Evolutionary conservation across 2,797 vertebrate genomes (phyloP).

Genomic region (Anniella stebbinsi): DNA sequence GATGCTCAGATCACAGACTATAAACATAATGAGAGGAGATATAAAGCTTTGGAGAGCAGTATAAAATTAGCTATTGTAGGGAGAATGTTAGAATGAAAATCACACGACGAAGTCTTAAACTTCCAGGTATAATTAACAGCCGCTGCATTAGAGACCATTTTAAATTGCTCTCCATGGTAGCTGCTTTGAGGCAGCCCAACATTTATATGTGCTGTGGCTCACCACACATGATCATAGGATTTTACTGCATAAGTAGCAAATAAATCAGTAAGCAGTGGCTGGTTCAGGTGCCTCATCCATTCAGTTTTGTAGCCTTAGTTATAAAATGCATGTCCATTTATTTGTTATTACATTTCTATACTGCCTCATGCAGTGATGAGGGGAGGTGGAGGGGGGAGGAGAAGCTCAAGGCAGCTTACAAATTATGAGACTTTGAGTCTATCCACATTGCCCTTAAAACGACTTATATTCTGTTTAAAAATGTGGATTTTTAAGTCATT

Average conservation of each 20-base stretch:
- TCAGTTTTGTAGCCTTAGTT: slow-evolving; percentile 14
- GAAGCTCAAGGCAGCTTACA: neutral
- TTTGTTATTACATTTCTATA: neutral
- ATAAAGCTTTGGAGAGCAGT: neutral
- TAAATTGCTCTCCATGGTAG: neutral
- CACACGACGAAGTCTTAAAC: neutral
- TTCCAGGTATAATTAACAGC: too few species aligned
- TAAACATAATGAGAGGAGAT: neutral
- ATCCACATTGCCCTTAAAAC: too few species aligned
- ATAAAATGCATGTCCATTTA: neutral
- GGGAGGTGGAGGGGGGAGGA: too few species aligned
- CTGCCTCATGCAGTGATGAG: neutral
- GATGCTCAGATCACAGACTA: slow-evolving; percentile 1
- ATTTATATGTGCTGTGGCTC: neutral
- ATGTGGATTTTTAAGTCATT: too few species aligned
- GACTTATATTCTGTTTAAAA: too few species aligned
- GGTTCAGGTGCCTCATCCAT: neutral
- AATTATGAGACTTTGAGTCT: neutral
- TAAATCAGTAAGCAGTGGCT: neutral
- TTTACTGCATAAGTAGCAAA: neutral
- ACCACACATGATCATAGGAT: neutral
- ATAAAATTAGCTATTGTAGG: neutral
- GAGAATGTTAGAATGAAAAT: neutral
- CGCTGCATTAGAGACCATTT: neutral
- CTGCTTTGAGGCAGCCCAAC: neutral